Conservation (phyloP, 2,797 vertebrate species). For the Rhodeus uyekii region DNA sequence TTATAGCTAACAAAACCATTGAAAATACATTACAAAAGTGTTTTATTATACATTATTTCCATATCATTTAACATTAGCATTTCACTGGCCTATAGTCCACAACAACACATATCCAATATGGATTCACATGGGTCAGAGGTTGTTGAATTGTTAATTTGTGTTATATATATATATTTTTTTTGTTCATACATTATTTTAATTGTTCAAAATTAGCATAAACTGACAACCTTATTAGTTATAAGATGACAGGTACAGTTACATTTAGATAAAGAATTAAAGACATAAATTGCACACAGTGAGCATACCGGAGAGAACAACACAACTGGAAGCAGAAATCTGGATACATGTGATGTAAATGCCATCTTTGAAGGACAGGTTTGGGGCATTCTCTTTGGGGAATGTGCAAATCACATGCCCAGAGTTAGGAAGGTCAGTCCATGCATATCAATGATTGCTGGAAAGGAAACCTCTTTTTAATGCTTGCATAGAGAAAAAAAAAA, state of each 20-base stretch:
- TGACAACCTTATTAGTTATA: not conserved
- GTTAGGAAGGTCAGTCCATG: slow-evolving; percentile 47
- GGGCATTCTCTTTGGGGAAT: slow-evolving; percentile 43
- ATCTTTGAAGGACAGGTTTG: slow-evolving; percentile 55
- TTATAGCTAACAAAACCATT: not conserved
- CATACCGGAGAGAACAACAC: slow-evolving; percentile 30
- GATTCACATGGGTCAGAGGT: not conserved
- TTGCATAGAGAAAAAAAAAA: slow-evolving; percentile 26
- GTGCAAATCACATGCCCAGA: slow-evolving; percentile 50
- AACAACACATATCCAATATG: not conserved
- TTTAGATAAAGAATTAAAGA: slow-evolving; percentile 1
- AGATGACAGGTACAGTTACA: not conserved
- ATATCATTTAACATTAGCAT: not conserved
- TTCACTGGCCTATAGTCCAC: not conserved
- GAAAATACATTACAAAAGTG: too few relatives aligned
- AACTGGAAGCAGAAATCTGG: slow-evolving; percentile 11
- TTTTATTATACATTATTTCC: not conserved
- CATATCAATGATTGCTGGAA: slow-evolving; percentile 44
- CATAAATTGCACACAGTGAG: slow-evolving; percentile 6
- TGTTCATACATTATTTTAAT: not conserved
- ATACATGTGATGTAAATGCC: slow-evolving; percentile 44
- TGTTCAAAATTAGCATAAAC: not conserved
- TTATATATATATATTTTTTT: not conserved
- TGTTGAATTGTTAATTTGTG: not conserved
- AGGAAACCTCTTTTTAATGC: slow-evolving; percentile 40